phyloP scores from a whole-genome alignment of 2,113 vertebrate species.

The Tor tambroides region DNA sequence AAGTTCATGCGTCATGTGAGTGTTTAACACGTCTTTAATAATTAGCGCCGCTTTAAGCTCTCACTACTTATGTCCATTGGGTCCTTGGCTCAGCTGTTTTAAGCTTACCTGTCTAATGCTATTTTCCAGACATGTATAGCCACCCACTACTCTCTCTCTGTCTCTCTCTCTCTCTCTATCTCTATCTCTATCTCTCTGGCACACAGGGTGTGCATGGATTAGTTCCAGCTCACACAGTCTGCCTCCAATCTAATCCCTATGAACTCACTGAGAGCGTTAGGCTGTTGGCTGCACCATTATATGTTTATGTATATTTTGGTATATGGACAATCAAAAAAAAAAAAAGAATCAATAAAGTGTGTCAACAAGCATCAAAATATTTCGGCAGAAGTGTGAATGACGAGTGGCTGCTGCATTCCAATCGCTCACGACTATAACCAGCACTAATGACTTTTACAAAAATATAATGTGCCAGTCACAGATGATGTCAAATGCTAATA shows the following conservation, averaged over 20 bases:
- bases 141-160: conserved; percentile 11
- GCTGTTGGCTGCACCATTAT: conserved; percentile 13
- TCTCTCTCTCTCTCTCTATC: not conserved
- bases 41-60: conserved; percentile 6
- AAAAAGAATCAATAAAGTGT: not conserved
- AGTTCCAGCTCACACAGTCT: conserved; percentile 37
- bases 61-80: conserved; percentile 4
- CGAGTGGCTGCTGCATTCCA: not conserved
- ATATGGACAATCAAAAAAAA: not conserved
- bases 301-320: conserved; percentile 3
- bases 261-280: not conserved
- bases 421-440: not conserved
- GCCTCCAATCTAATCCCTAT: conserved; percentile 26
- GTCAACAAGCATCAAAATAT: not conserved
- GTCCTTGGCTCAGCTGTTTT: conserved; percentile 22
- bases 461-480: not conserved
- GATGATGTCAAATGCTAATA: not conserved
- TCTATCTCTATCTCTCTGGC: conserved; percentile 3
- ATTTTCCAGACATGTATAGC: conserved; percentile 41
- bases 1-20: not conserved
- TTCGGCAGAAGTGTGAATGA: not conserved
- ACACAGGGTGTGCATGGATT: not conserved
- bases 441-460: not conserved
- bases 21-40: conserved; percentile 20
- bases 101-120: conserved; percentile 41